Base-by-base conservation (phyloP, 2,113 vertebrate genomes). In the Panurus biarmicus region DNA sequence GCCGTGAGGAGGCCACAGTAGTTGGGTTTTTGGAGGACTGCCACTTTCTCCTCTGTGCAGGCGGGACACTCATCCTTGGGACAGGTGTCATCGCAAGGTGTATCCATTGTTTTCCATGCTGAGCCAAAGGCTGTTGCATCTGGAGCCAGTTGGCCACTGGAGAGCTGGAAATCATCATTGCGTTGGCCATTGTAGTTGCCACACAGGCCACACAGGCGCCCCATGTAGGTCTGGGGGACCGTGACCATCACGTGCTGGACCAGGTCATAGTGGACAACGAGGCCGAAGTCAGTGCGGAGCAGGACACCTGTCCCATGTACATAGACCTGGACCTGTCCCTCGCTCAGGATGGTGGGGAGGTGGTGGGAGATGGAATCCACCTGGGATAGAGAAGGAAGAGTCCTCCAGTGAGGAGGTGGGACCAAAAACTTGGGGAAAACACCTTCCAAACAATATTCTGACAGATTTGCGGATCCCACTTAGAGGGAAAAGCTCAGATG, bases 191-290 rank as follows among this genome's bases (percentile, higher is more conserved):
- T 97, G 86, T 96, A 97, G 85, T 98, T 94, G 31, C 98, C 98
- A 5, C 98, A 98, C 56, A 98, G 94, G 44, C 98, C 98, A 2
- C 97, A 97, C 22, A 98, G 23, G n/a, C 48, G 66, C 33, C 92
- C 64, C 79, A 82, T 65, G 86, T 98, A 97, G 64, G 70, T 95
- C 26, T 86, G 95, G 0, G 97, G 95, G 33, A 97, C 75, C 0
- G 79, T 97, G 75, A 98, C 88, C 22, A 50, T 81, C 26, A 98
- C 85, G 0, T 93, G 66, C 76, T 97, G 96, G 45, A 47, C 0
- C 6, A 98, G 94, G 93, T 98, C 96, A 0, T 98, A 98, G 62
- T 24, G 69, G 48, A 98, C 12, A 6, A 57, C 1, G 12, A 98
- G 87, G n/a, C 97, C 98, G 0, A 98, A 97, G 82, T 79, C 51